Base-by-base conservation (phyloP, 1,140 invertebrate species). In the Musca domestica region DNA sequence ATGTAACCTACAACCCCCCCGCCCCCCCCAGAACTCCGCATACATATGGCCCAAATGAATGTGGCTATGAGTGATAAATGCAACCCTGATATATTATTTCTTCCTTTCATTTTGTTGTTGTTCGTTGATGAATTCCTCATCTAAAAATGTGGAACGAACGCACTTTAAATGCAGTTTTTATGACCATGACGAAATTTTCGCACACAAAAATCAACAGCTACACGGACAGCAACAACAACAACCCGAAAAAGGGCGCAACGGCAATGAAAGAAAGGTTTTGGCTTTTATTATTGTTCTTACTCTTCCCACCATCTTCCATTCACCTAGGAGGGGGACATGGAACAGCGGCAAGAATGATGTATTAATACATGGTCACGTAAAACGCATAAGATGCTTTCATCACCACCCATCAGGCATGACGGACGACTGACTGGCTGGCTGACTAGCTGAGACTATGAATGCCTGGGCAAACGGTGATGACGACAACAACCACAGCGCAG, bases 151-250 rank as follows among this genome's bases (percentile, higher is more conserved):
- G 56, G 30, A 61, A 61, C n/a, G 56, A 61, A 61, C 56, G 56
- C 56, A 61, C 56, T 61, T 61, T 61, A 61, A 61, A 61, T 61
- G 56, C 56, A 61, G 56, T 61, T 61, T 61, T 61, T 61, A 61
- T 61, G 56, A 61, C 56, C 56, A 30, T 61, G 56, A 61, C 56
- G 56, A 61, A 61, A 61, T 41, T 41, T 61, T 61, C 56, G 56
- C 56, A 61, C 17, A 54, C 17, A 19, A 41, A 41, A 41, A 30
- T 30, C 27, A 30, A 30, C 27, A n/a, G n/a, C n/a, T n/a, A n/a
- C n/a, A n/a, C n/a, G n/a, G n/a, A n/a, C n/a, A n/a, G n/a, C n/a
- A 30, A 9, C 34, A 41, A 41, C 34, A 41, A 7, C 34, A 41
- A n/a, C n/a, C n/a, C n/a, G n/a, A n/a, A 7, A 41, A 41, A 41